Base-by-base conservation (phyloP, 2,113 vertebrate species). In the Spermophilus dauricus region DNA sequence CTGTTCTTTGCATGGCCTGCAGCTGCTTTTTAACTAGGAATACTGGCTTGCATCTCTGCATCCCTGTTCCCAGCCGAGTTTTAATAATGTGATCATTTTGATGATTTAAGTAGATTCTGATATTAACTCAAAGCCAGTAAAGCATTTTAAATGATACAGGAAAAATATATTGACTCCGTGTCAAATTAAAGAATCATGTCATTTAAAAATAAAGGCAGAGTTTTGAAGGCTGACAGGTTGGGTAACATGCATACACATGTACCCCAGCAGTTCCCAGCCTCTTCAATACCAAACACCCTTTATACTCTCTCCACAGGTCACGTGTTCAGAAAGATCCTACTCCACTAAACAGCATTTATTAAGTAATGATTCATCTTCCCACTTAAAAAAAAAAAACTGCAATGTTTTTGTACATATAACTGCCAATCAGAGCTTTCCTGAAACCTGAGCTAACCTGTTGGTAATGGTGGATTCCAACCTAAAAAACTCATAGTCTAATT, bases 361-460 rank as follows among this genome's bases (percentile, higher is more conserved):
- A 96, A 85, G 42, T 75, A 72, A 90, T 77, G 94, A 95, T 73
- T 98, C 89, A 94, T 95, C 80, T 92, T 92, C 65, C 83, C 51
- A 75, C 51, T 93, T 84, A n/a, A 78, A 96, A 95, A 91, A 80
- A 45, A 90, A 88, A 26, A 86, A 63, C 20, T 86, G 82, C 63
- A 32, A 45, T 94, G 63, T 83, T 94, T 96, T 93, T 95, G 81
- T 75, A 9, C 86, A 67, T 53, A 3, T 77, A 97, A 81, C 53
- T 39, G 16, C 76, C 92, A 89, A 37, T 61, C 69, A 67, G 70
- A 82, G 53, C 89, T 51, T 86, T 65, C 69, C 72, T 91, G 77
- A 94, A 91, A 91, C 86, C 56, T 87, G 80, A 96, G 76, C 67
- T 61, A 85, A 98, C 51, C 65, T 30, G 34, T 58, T 88, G 94